Evolutionary conservation across 2,797 vertebrate species (phyloP).

Genomic region (Clarias fuscus): DNA sequence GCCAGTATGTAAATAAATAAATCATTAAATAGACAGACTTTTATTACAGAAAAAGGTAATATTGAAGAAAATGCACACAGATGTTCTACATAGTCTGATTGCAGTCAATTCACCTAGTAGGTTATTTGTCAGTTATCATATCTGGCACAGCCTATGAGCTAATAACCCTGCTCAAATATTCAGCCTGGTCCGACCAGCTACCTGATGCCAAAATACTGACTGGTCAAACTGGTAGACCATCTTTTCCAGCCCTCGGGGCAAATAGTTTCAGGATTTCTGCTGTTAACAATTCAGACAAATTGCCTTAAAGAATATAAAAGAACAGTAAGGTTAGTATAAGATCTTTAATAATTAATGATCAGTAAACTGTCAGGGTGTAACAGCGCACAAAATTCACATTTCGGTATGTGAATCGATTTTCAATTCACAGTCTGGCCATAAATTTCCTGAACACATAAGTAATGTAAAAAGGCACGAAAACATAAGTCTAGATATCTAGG

Average conservation of each 20-base stretch:
- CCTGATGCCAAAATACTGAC: not conserved
- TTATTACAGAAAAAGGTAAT: not conserved
- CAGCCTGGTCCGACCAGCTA: not conserved
- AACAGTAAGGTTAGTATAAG: not conserved
- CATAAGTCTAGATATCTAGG: too few relatives aligned
- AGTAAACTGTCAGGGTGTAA: not conserved
- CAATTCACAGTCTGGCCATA: too few relatives aligned
- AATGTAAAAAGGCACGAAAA: too few relatives aligned
- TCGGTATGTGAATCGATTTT: too few relatives aligned
- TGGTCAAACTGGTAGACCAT: not conserved
- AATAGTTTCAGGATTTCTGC: not conserved
- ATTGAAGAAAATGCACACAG: not conserved
- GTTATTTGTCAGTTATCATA: not conserved
- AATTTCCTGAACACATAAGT: too few relatives aligned
- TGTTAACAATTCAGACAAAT: not conserved
- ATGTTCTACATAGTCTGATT: not conserved
- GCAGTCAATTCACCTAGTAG: not conserved
- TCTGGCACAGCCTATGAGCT: not conserved
- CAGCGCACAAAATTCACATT: too few relatives aligned
- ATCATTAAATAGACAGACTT: too few relatives aligned
- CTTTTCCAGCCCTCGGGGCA: not conserved
- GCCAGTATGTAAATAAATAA: too few relatives aligned
- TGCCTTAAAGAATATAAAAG: not conserved
- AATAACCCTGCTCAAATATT: not conserved
- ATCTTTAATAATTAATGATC: not conserved